A percentile compares a stretch with the other conserved stretches of the same genome.
Conservation (phyloP, 2,888 invertebrate species). For the Hydriomena furcata region DNA sequence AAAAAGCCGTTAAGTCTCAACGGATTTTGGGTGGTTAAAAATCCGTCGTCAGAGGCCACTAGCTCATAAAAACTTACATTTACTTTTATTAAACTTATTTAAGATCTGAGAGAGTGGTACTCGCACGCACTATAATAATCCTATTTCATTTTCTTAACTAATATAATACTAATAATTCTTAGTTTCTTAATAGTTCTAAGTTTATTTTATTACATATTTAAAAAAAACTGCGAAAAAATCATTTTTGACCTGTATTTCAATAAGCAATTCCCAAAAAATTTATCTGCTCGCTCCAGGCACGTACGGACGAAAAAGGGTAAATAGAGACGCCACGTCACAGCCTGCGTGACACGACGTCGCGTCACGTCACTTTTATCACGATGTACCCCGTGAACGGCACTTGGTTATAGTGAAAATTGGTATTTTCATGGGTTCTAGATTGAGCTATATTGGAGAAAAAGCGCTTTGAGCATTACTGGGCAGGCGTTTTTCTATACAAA, state of each 20-base stretch:
- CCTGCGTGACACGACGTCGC: slow-evolving; percentile 10
- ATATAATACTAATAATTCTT: too few species aligned
- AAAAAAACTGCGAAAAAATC: neutral
- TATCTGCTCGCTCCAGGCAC: slow-evolving; percentile 2
- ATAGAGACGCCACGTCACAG: slow-evolving; percentile 14
- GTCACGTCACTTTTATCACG: slow-evolving; percentile 13
- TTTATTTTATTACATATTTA: too few species aligned
- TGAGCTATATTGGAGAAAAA: neutral
- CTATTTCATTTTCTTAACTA: too few species aligned
- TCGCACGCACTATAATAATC: too few species aligned
- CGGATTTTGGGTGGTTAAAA: too few species aligned
- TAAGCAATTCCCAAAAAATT: neutral
- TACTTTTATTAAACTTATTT: too few species aligned
- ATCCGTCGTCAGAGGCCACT: too few species aligned
- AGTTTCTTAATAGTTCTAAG: too few species aligned
- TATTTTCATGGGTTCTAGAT: slow-evolving; percentile 13
- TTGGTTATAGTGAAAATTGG: slow-evolving; percentile 10
- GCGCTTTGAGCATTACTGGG: neutral
- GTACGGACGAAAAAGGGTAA: slow-evolving; percentile 22
- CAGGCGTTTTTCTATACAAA: too few species aligned
- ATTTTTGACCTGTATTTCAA: slow-evolving; percentile 6
- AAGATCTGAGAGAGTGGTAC: too few species aligned
- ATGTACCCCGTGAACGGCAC: slow-evolving; percentile 10
- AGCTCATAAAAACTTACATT: too few species aligned
- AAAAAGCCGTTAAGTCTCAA: too few species aligned